Evolutionary conservation across 2,888 invertebrate genomes (phyloP), one percentile per base, ranked within the genome.

Genomic region (Drosophila paracracens): DNA sequence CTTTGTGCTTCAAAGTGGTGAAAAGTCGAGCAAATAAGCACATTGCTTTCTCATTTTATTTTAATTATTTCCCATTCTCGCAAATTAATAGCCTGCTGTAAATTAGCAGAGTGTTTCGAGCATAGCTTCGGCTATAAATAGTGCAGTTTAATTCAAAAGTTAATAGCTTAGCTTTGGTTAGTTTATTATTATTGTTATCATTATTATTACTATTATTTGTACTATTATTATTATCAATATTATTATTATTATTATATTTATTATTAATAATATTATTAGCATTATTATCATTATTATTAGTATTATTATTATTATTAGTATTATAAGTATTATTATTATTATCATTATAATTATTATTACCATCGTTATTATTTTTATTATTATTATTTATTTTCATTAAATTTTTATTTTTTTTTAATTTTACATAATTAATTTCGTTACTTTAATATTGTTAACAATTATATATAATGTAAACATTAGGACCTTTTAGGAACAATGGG

Each of bases 1-100:
- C 64, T 80, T 81, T 83, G 72, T 66, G 58, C 69, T 38, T 21
- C 40, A 16, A 25, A 52, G 40, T 40, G 38, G 48, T 59, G 69
- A 69, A 52, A 52, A 46, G 69, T 31, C 21, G 16, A 51, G 38
- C 52, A 72, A 59, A 43, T 72, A 36, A 18, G 27, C 27, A 38
- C 36, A 48, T 38, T 48, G 27, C 33, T 33, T 21, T 2, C 36
- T 29, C 33, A 5, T 46, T 46, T 46, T 4, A 8, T 46, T 46
- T 25, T 25, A 25, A 25, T 46, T 25, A 46, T 46, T 25, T 16
- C 25, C 4, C 46, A 46, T 25, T 25, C 16, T 46, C 25, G 25
- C 46, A 16, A 46, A 46, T 27, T 50, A 8, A 50, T 29, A 11
- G 50, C 50, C 11, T 25, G 6, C 18, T 18, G 11, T 11, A 51